A percentile compares a stretch with the other conserved stretches of the same genome.
Conservation (phyloP, 2,888 invertebrate genomes). For the Bugulina stolonifera region DNA sequence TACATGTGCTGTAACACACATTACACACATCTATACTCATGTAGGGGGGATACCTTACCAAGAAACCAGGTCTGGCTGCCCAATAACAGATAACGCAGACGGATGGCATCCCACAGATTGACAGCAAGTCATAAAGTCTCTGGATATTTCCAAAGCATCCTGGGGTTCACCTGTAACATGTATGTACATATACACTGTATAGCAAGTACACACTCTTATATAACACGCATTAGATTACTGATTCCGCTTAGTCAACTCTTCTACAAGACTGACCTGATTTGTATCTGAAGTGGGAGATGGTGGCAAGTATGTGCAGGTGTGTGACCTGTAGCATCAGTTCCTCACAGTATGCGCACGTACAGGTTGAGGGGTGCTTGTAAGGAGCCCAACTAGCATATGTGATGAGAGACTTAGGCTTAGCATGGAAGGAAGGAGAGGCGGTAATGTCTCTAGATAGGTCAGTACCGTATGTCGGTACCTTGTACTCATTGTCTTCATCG, state of each 20-base stretch:
- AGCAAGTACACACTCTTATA: too few species aligned
- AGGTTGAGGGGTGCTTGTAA: not conserved
- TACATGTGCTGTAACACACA: too few species aligned
- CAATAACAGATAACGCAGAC: not conserved
- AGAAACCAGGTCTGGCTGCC: not conserved
- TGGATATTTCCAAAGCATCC: not conserved
- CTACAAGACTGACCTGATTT: conserved; percentile 12
- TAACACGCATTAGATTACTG: too few species aligned
- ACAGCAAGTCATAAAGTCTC: not conserved
- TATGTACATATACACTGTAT: too few species aligned
- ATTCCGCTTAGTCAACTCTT: too few species aligned
- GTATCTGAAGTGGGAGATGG: not conserved
- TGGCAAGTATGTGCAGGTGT: not conserved
- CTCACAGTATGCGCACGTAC: not conserved
- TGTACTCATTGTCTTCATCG: conserved; percentile 6
- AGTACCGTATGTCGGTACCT: not conserved
- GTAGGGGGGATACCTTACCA: not conserved
- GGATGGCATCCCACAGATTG: not conserved
- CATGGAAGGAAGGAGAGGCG: conserved; percentile 13
- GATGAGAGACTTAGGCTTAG: too few species aligned
- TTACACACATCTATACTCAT: not conserved
- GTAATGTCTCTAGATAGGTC: not conserved
- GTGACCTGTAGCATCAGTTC: conserved; percentile 11
- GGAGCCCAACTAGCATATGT: not conserved
- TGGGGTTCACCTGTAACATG: not conserved